These are phyloP conservation scores for Neodiprion pinetum DNA, from an alignment of 1,140 invertebrate species.

Conservation along the genomic window DNA sequence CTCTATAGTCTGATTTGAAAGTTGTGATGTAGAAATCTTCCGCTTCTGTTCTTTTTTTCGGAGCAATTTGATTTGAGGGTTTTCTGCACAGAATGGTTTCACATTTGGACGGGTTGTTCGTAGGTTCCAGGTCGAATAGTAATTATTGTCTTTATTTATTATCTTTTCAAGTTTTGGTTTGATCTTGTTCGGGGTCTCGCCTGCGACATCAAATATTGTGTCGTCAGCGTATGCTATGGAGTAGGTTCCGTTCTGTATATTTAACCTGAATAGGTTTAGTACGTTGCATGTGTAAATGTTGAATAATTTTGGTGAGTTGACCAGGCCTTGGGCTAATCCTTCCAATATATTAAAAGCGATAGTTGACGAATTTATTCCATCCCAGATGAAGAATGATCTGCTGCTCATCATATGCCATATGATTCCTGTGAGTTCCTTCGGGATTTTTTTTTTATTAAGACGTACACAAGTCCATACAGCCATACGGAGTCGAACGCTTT, in stretches of 20 bases:
- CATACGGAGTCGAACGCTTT: slow-evolving; percentile 31
- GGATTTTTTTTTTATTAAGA: neutral
- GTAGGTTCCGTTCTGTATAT: neutral
- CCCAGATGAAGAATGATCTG: neutral
- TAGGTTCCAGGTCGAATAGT: slow-evolving; percentile 19
- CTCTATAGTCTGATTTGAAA: neutral
- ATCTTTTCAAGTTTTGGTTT: neutral
- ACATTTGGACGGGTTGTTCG: slow-evolving; percentile 17
- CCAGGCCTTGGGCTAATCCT: slow-evolving; percentile 15
- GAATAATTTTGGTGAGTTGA: slow-evolving; percentile 22
- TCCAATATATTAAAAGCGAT: neutral
- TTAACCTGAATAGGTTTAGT: slow-evolving; percentile 16
- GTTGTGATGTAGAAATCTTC: neutral
- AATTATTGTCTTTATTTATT: slow-evolving; percentile 11
- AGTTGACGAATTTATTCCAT: neutral
- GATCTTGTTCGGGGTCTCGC: neutral
- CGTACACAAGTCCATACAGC: slow-evolving; percentile 9
- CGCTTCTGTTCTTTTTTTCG: neutral
- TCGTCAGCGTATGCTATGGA: neutral
- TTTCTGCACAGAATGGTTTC: slow-evolving; percentile 16
- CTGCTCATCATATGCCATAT: neutral
- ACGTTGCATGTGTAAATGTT: slow-evolving; percentile 21
- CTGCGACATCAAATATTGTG: neutral
- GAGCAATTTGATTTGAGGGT: neutral
- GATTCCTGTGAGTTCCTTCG: neutral